Evolutionary conservation across 2,797 vertebrate species (phyloP), one percentile per base, ranked within the genome.

Genomic region (Myripristis jacobus): DNA sequence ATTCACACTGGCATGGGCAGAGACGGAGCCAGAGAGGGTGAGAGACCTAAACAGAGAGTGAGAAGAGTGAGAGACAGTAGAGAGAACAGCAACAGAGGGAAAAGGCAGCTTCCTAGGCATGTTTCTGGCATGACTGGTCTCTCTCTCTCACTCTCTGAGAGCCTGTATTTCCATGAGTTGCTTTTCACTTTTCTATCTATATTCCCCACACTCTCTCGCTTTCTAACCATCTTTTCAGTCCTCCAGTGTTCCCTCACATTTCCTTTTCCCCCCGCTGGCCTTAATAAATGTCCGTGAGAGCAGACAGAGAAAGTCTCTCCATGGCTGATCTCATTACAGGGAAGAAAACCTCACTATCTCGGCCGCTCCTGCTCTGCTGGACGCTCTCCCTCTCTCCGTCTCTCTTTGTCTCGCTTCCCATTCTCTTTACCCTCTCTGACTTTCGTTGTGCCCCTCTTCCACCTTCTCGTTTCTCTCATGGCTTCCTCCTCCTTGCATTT

Each of bases 1-100:
- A 73, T 71, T 34, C 66, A 63, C 50, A 38, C 67, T 0, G 55
- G 57, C 54, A 56, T 38, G n/a, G 56, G 48, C 13, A 22, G n/a
- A 51, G 44, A 69, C 2, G 51, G 66, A 61, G 46, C 24, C 25
- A 2, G 19, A 12, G 25, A 67, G 65, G 21, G 66, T 11, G 71
- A 67, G 55, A 68, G 55, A 44, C 2, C 3, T 43, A 63, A 16
- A 5, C 51, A 64, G 6, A 46, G 43, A 66, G 51, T 0, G 41
- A 64, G 44, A 71, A 29, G 19, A 79, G 47, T 0, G 21, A 55
- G 8, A 46, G 22, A 56, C 13, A 10, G 27, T 50, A 46, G 24
- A 65, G 61, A 29, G 19, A 55, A 21, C 18, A 52, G 56, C 36
- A 61, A 54, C 13, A 36, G 21, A 22, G 38, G 67, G 38, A 29